Conservation (phyloP, 2,888 invertebrate species). For the Oligia fasciuncula region DNA sequence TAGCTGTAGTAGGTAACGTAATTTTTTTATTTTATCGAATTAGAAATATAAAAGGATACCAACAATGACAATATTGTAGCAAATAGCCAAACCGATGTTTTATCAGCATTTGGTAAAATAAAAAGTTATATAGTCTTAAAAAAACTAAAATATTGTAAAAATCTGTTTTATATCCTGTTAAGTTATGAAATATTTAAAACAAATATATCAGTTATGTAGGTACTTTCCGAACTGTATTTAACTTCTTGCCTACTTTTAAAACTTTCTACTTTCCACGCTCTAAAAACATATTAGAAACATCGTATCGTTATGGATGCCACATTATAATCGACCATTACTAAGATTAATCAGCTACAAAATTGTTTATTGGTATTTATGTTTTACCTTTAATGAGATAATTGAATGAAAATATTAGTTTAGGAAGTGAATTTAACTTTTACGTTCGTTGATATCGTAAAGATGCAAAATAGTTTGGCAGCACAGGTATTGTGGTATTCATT, state of each 20-base stretch:
- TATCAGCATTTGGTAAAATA: neutral
- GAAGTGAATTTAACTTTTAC: neutral
- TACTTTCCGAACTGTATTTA: constrained; percentile 81
- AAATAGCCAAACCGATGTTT: neutral
- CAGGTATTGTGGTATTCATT: constrained; percentile 46
- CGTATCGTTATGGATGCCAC: constrained; percentile 84
- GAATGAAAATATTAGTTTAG: neutral
- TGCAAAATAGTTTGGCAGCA: constrained; percentile 3
- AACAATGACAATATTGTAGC: neutral
- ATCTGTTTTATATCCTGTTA: constrained; percentile 32
- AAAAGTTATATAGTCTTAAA: neutral
- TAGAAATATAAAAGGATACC: neutral
- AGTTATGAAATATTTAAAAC: constrained; percentile 68
- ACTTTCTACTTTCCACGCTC: constrained; percentile 90
- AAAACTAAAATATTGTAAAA: constrained; percentile 6
- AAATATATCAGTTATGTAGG: constrained; percentile 70
- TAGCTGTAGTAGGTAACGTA: constrained; percentile 15
- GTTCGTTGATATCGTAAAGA: neutral
- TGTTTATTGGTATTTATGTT: constrained; percentile 50
- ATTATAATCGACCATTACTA: constrained; percentile 78
- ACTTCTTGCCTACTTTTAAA: constrained; percentile 85
- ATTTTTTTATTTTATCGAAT: neutral
- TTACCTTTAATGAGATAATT: constrained; percentile 17
- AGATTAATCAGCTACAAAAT: constrained; percentile 71
- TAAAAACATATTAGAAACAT: constrained; percentile 88